Evolutionary conservation across 2,888 invertebrate genomes (phyloP).

Genomic region (Uropetala carovei): DNA sequence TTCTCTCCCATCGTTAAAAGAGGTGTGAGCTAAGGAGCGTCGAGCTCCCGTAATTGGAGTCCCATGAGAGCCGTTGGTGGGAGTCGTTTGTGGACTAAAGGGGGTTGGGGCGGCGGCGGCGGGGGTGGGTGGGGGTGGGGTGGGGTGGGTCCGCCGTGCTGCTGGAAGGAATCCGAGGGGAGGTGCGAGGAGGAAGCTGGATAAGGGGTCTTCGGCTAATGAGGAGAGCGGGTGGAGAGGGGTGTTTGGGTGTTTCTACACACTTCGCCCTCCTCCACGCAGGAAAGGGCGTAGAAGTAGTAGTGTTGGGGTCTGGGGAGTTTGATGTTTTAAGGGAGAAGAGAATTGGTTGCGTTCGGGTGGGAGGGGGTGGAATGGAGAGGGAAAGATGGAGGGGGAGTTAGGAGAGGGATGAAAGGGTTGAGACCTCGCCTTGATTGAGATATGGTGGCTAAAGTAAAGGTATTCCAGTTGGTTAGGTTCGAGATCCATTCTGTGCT

Average conservation of each 20-base stretch:
- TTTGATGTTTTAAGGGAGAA: slow-evolving; percentile 4
- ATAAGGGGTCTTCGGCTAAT: slow-evolving; percentile 24
- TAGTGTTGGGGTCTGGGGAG: not conserved
- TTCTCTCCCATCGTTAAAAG: not conserved
- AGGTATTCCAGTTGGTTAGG: slow-evolving; percentile 9
- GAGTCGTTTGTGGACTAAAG: not conserved
- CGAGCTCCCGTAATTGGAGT: slow-evolving; percentile 5
- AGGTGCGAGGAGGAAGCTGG: not conserved
- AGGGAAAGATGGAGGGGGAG: too few relatives aligned
- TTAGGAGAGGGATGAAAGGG: not conserved
- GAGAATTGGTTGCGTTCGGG: not conserved
- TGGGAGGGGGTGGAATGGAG: too few relatives aligned
- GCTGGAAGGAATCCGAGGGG: too few relatives aligned
- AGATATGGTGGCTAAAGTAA: not conserved
- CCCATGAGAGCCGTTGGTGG: slow-evolving; percentile 8
- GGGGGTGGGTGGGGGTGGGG: too few relatives aligned
- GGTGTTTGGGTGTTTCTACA: not conserved
- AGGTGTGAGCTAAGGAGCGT: not conserved
- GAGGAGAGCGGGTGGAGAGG: not conserved
- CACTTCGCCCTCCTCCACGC: not conserved
- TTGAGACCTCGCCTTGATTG: not conserved
- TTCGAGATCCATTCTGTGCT: not conserved
- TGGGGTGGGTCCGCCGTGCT: too few relatives aligned
- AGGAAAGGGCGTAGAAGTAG: not conserved
- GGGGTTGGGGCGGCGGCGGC: too few relatives aligned